These are phyloP conservation scores for Gambusia affinis DNA, from an alignment of 2,113 vertebrate species.

Conservation along the genomic window DNA sequence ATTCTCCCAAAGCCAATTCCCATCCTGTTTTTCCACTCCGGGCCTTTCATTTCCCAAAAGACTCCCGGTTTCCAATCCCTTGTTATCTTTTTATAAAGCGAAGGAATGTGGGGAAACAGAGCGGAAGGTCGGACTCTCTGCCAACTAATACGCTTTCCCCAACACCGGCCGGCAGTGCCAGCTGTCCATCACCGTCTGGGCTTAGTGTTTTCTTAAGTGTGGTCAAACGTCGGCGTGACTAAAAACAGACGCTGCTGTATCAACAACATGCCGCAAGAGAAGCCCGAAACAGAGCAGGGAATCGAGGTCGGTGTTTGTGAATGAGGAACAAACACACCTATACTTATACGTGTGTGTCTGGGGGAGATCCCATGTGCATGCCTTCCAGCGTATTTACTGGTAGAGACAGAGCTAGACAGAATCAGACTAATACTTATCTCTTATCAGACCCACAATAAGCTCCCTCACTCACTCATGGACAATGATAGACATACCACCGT, in stretches of 20 bases:
- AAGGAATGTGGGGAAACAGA: slow-evolving; percentile 69
- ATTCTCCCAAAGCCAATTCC: slow-evolving; percentile 58
- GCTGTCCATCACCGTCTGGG: slow-evolving; percentile 34
- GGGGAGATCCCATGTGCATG: slow-evolving; percentile 18
- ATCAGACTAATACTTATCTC: slow-evolving; percentile 43
- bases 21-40: slow-evolving; percentile 69
- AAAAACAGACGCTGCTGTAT: slow-evolving; percentile 25
- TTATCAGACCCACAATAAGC: slow-evolving; percentile 55
- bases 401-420: slow-evolving; percentile 50
- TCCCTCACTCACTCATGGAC: slow-evolving; percentile 46
- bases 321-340: not conserved
- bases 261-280: slow-evolving; percentile 20
- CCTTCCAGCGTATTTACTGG: slow-evolving; percentile 19
- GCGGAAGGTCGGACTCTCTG: slow-evolving; percentile 23
- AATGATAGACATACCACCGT: slow-evolving; percentile 62
- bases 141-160: slow-evolving; percentile 38
- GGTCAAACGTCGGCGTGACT: slow-evolving; percentile 22
- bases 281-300: slow-evolving; percentile 20
- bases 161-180: slow-evolving; percentile 29
- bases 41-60: slow-evolving; percentile 50
- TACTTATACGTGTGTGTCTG: slow-evolving; percentile 25
- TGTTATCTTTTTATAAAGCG: slow-evolving; percentile 66
- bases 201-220: slow-evolving; percentile 26
- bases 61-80: slow-evolving; percentile 29
- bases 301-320: not conserved